A percentile compares a stretch with the other conserved stretches of the same genome.
These are phyloP conservation scores for Helogale parvula DNA, from an alignment of 2,113 vertebrate genomes.

Conservation along the genomic window DNA sequence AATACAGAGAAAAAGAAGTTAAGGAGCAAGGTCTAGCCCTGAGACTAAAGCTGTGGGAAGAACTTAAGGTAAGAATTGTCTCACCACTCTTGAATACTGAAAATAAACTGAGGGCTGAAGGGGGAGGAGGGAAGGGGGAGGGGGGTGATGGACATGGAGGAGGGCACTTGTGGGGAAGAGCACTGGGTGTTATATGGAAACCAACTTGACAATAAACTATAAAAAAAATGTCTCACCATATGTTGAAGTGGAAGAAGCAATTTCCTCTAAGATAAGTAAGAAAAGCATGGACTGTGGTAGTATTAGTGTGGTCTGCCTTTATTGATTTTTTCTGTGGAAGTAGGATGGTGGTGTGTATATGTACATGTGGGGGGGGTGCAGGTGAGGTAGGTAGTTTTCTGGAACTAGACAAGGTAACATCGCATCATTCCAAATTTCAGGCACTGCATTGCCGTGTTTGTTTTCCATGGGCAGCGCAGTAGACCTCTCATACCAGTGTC, in stretches of 20 bases:
- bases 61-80: constrained; percentile 87
- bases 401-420: background rate
- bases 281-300: background rate
- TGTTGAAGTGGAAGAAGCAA: background rate
- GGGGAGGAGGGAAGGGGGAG: too few relatives aligned
- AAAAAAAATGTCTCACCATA: background rate
- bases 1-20: constrained; percentile 86
- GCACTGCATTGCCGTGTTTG: background rate
- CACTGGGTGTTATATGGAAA: too few relatives aligned
- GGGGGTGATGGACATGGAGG: too few relatives aligned
- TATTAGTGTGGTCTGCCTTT: background rate
- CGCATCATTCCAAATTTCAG: background rate
- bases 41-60: constrained; percentile 89
- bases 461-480: background rate
- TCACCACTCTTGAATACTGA: too few relatives aligned
- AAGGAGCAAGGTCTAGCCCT: constrained; percentile 89
- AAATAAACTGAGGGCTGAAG: too few relatives aligned
- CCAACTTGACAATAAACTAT: too few relatives aligned
- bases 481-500: background rate
- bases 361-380: too few relatives aligned
- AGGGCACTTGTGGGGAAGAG: too few relatives aligned
- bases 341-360: background rate
- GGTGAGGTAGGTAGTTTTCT: background rate
- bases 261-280: background rate
- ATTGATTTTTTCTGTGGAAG: background rate